Evolutionary conservation across 2,113 vertebrate genomes (phyloP).

Genomic region (Brachyhypopomus gauderio): DNA sequence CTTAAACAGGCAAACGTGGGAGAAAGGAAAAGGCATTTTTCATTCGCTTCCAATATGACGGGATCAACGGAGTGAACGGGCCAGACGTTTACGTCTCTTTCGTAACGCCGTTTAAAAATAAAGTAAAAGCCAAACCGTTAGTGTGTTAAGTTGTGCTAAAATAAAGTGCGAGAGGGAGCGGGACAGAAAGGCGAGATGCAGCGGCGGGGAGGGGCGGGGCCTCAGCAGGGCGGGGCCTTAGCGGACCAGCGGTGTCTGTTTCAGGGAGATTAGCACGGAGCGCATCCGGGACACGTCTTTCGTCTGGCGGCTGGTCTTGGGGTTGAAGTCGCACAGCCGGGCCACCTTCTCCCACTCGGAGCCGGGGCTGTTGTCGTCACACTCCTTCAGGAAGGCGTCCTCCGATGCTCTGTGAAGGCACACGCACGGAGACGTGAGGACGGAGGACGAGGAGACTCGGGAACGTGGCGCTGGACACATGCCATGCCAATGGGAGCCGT

Average conservation of each 20-base stretch:
- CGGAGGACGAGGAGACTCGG: not conserved
- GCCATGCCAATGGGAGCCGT: conserved; percentile 2
- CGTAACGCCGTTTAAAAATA: conserved; percentile 8
- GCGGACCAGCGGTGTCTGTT: conserved; percentile 92
- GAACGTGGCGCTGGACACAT: not conserved
- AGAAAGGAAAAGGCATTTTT: not conserved
- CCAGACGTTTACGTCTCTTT: not conserved
- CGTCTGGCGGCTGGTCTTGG: conserved; percentile 98
- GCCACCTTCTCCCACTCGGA: conserved; percentile 96
- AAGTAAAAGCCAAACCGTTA: conserved; percentile 22
- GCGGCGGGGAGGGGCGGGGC: conserved; percentile 26
- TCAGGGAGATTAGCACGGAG: conserved; percentile 96
- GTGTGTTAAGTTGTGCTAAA: conserved; percentile 35
- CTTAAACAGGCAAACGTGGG: not conserved
- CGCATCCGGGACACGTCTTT: conserved; percentile 98
- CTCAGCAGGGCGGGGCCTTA: conserved; percentile 80
- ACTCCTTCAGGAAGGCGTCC: conserved; percentile 92
- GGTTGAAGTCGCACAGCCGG: conserved; percentile 97
- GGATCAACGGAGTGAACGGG: not conserved
- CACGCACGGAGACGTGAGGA: not conserved
- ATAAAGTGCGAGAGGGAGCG: conserved; percentile 53
- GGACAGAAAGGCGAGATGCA: conserved; percentile 36
- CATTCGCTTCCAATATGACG: not conserved
- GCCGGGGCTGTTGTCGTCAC: conserved; percentile 85
- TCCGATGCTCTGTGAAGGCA: conserved; percentile 83